phyloP scores from a whole-genome alignment of 2,888 invertebrate genomes.

The Aphodius granarius region DNA sequence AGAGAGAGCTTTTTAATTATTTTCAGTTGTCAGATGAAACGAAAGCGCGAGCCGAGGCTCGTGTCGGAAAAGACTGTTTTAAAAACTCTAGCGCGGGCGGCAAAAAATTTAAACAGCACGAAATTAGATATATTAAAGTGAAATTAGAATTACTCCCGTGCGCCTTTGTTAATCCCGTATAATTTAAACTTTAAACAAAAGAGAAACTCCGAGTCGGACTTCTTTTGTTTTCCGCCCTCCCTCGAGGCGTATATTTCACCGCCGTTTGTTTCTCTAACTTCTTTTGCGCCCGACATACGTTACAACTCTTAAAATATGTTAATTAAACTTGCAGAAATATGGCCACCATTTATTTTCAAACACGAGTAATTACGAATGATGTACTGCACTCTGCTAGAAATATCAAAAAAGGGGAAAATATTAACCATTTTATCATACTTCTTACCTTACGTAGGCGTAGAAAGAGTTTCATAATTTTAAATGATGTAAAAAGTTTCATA shows the following conservation, averaged over 20 bases:
- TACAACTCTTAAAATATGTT: not conserved
- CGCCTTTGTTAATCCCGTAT: not conserved
- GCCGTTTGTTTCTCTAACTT: not conserved
- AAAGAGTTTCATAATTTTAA: no score
- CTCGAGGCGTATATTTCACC: not conserved
- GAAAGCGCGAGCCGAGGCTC: conserved; percentile 15
- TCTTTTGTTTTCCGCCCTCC: not conserved
- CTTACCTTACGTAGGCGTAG: no score
- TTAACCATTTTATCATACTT: no score
- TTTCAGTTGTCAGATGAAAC: conserved; percentile 29
- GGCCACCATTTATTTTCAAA: not conserved
- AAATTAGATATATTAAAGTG: conserved; percentile 21
- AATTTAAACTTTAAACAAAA: not conserved
- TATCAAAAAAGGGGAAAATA: not conserved
- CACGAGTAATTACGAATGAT: not conserved
- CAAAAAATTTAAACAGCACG: conserved; percentile 18
- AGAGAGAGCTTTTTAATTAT: conserved; percentile 28
- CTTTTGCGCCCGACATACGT: not conserved
- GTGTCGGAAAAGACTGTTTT: conserved; percentile 1
- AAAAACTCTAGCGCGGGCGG: not conserved
- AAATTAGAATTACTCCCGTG: not conserved
- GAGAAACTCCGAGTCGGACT: not conserved
- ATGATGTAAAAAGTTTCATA: no score
- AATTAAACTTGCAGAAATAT: not conserved
- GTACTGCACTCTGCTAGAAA: not conserved